These are phyloP conservation scores for Madoqua kirkii DNA, from an alignment of 2,113 vertebrate species.

Conservation along the genomic window DNA sequence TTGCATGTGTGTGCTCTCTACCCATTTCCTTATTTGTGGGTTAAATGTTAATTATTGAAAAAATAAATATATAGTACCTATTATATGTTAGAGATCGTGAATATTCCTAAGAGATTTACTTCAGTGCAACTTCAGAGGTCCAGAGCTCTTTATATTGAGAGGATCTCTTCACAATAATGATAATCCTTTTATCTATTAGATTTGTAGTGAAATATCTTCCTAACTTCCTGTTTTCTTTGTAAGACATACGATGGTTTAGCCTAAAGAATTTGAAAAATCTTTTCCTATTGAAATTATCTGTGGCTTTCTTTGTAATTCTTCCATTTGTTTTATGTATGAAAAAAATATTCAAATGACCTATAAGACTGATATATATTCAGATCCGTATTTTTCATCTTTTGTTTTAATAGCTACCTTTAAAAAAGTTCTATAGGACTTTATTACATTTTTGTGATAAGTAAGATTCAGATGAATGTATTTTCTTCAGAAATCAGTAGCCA, in stretches of 20 bases:
- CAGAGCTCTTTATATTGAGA: not conserved
- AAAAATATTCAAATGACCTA: not conserved
- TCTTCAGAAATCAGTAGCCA: not conserved
- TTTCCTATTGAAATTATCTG: not conserved
- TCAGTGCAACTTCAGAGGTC: not conserved
- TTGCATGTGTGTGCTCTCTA: not conserved
- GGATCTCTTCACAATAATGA: not conserved
- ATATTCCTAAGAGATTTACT: not conserved
- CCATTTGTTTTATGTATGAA: not conserved
- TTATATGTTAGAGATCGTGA: not conserved
- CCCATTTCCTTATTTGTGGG: not conserved
- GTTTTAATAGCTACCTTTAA: slow-evolving; percentile 1
- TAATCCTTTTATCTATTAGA: not conserved
- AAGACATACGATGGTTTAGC: not conserved
- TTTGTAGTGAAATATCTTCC: not conserved
- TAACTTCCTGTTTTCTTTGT: not conserved
- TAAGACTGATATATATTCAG: not conserved
- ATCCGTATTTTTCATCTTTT: not conserved
- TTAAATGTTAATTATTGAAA: not conserved
- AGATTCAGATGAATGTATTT: not conserved
- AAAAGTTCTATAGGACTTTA: not conserved
- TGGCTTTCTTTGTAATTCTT: not conserved
- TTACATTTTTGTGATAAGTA: not conserved
- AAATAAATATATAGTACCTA: not conserved
- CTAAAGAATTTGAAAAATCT: not conserved